Percentiles rank a stretch among this genome's conserved stretches.
phyloP scores from a whole-genome alignment of 2,888 invertebrate genomes.

The Amiota mariae region DNA sequence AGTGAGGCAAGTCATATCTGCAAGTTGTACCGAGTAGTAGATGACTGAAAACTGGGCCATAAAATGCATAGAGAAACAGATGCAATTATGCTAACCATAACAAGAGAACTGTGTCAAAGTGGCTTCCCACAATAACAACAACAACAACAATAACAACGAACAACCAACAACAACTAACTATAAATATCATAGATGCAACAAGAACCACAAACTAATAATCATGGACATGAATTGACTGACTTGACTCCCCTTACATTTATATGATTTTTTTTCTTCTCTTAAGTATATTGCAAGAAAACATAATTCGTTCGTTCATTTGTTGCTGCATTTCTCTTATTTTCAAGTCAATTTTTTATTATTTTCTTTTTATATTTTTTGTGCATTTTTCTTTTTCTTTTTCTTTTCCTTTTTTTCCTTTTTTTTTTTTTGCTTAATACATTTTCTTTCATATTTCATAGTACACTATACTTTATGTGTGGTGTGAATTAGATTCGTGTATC shows the following conservation, averaged over 20 bases:
- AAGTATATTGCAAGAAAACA: no score
- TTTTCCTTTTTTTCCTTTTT: no score
- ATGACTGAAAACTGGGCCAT: slow-evolving; percentile 30
- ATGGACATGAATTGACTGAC: neutral
- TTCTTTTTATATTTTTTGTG: slow-evolving; percentile 15
- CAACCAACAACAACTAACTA: slow-evolving; percentile 32
- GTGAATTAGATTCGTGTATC: no score
- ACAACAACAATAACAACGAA: slow-evolving; percentile 30
- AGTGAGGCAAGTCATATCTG: neutral
- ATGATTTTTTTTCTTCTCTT: no score
- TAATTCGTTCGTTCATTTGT: no score
- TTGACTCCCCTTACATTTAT: neutral
- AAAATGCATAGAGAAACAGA: slow-evolving; percentile 28
- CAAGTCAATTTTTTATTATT: slow-evolving; percentile 22
- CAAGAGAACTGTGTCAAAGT: slow-evolving; percentile 37
- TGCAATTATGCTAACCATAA: slow-evolving; percentile 34
- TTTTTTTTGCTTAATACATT: no score
- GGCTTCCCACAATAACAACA: slow-evolving; percentile 32
- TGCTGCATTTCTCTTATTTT: neutral
- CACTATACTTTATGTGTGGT: no score
- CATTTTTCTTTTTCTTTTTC: no score
- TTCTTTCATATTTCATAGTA: no score
- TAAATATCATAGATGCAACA: slow-evolving; percentile 19
- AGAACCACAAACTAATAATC: slow-evolving; percentile 29
- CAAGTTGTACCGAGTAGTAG: neutral